These are phyloP conservation scores for Macaca nemestrina DNA, from an alignment of 2,113 vertebrate species.

Conservation along the genomic window DNA sequence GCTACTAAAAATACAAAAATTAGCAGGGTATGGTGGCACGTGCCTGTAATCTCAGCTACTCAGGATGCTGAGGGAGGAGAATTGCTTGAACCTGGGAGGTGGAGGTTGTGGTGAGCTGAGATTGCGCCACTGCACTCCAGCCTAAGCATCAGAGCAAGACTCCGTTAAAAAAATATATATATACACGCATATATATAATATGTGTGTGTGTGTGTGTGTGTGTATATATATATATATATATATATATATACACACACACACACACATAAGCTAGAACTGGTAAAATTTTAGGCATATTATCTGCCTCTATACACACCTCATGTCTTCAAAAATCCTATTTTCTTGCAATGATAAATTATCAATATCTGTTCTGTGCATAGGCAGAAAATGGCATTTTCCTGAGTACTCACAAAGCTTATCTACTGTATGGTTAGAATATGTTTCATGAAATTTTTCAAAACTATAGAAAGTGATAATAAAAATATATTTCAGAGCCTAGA, in stretches of 20 bases:
- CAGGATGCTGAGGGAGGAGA: too few relatives aligned
- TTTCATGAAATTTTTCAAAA: background rate
- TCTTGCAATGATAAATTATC: background rate
- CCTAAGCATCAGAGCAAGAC: too few relatives aligned
- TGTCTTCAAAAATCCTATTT: background rate
- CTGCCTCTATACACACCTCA: background rate
- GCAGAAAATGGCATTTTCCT: constrained; percentile 37
- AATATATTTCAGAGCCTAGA: constrained; percentile 7
- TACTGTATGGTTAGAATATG: background rate
- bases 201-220: rapidly evolving
- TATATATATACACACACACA: rapidly evolving
- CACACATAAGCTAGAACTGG: background rate
- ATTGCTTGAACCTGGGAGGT: too few relatives aligned
- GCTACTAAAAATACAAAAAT: too few relatives aligned
- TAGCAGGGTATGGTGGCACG: too few relatives aligned
- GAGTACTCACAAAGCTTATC: constrained; percentile 2
- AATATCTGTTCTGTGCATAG: background rate
- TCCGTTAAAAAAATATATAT: too few relatives aligned
- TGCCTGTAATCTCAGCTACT: too few relatives aligned
- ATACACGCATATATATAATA: too few relatives aligned
- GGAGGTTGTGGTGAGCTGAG: too few relatives aligned
- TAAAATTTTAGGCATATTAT: background rate
- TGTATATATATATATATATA: rapidly evolving
- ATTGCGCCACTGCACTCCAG: too few relatives aligned
- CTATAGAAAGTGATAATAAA: background rate